Percentiles rank a stretch among this genome's conserved stretches.
These are phyloP conservation scores for Addax nasomaculatus DNA, from an alignment of 2,113 vertebrate species.

Conservation along the genomic window DNA sequence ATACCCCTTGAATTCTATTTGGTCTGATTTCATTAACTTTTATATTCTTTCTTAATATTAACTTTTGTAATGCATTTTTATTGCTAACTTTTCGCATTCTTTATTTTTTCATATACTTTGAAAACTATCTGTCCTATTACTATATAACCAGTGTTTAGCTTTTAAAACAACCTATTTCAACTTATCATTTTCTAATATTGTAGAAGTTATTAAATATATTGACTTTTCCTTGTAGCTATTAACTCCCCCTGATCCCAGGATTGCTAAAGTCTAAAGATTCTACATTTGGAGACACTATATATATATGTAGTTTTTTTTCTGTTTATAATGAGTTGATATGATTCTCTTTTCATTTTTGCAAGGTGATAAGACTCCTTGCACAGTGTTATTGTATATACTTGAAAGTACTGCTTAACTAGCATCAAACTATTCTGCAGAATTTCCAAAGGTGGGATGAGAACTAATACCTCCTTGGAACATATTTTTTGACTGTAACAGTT, in stretches of 20 bases:
- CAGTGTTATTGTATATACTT: neutral
- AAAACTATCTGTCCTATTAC: neutral
- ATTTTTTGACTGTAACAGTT: neutral
- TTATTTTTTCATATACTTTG: neutral
- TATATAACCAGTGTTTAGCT: neutral
- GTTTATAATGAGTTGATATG: neutral
- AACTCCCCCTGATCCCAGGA: neutral
- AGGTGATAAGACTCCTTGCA: neutral
- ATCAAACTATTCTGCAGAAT: neutral
- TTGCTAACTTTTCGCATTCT: neutral
- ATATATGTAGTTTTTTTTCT: neutral
- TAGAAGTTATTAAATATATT: slow-evolving; percentile 3
- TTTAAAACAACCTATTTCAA: neutral
- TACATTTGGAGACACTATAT: neutral
- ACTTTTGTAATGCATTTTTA: neutral
- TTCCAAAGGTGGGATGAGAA: neutral
- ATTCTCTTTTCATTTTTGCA: neutral
- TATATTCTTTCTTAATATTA: neutral
- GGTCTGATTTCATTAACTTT: slow-evolving; percentile 6
- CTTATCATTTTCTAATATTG: neutral
- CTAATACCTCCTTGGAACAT: neutral
- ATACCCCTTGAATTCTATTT: neutral
- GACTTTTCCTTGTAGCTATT: neutral
- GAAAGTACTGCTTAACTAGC: neutral
- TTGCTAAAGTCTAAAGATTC: neutral